Conservation (phyloP, 2,888 invertebrate species). For the Dynastes hyllus region DNA sequence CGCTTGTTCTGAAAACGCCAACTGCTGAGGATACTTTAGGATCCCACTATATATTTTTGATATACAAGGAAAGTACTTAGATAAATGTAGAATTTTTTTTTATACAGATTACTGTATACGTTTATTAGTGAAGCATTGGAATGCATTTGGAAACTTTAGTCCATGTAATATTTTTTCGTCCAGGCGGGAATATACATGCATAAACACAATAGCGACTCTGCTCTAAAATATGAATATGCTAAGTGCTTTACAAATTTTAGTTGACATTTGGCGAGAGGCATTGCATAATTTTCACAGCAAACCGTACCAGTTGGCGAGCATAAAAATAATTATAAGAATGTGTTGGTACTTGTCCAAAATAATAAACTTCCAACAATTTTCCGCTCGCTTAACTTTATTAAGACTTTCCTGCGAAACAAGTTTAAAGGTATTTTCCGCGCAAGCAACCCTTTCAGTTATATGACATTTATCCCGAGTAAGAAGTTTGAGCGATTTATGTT, state of each 20-base stretch:
- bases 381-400: slow-evolving; percentile 21
- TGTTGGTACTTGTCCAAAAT: slow-evolving; percentile 36
- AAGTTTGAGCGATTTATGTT: too few relatives aligned
- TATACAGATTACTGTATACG: neutral
- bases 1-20: too few relatives aligned
- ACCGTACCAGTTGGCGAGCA: slow-evolving; percentile 14
- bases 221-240: neutral
- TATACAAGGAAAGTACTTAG: too few relatives aligned
- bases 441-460: neutral
- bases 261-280: slow-evolving; percentile 22
- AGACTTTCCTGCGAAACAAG: slow-evolving; percentile 8
- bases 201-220: neutral
- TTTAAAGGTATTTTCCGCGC: neutral
- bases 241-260: neutral
- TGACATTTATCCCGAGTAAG: too few relatives aligned
- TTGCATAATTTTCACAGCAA: slow-evolving; percentile 13
- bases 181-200: neutral
- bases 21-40: too few relatives aligned
- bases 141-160: too few relatives aligned
- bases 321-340: slow-evolving; percentile 17
- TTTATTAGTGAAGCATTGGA: too few relatives aligned
- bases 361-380: slow-evolving; percentile 25
- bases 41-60: too few relatives aligned
- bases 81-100: too few relatives aligned
- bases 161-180: too few relatives aligned